Evolutionary conservation across 2,113 vertebrate genomes (phyloP).

Genomic region (Falcunculus frontatus): DNA sequence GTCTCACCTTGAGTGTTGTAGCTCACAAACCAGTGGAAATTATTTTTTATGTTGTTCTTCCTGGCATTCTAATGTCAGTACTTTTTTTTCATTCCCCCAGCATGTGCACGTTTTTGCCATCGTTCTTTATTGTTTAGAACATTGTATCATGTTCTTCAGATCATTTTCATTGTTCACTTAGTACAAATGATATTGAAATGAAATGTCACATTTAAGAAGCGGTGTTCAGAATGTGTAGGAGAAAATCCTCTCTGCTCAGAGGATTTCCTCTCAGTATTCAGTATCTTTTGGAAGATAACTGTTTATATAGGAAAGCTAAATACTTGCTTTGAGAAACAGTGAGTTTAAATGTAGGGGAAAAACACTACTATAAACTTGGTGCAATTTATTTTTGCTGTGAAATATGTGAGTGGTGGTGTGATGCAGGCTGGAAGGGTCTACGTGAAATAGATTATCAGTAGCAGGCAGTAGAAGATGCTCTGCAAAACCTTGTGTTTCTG

Average conservation of each 20-base stretch:
- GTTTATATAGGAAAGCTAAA: background rate
- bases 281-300: background rate
- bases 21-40: background rate
- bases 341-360: background rate
- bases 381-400: background rate
- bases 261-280: background rate
- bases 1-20: background rate
- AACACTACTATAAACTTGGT: background rate
- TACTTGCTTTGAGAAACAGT: background rate
- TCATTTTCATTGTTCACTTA: background rate
- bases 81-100: background rate
- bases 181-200: background rate
- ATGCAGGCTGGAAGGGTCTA: background rate
- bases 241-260: background rate
- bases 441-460: background rate
- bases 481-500: slow-evolving; percentile 17
- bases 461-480: background rate
- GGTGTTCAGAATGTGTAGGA: background rate
- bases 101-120: background rate
- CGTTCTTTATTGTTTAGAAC: background rate
- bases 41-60: background rate
- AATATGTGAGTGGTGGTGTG: background rate
- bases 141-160: background rate
- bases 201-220: background rate
- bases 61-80: background rate